Conservation (phyloP, 2,113 vertebrate species). For the Vanacampus margaritifer region DNA sequence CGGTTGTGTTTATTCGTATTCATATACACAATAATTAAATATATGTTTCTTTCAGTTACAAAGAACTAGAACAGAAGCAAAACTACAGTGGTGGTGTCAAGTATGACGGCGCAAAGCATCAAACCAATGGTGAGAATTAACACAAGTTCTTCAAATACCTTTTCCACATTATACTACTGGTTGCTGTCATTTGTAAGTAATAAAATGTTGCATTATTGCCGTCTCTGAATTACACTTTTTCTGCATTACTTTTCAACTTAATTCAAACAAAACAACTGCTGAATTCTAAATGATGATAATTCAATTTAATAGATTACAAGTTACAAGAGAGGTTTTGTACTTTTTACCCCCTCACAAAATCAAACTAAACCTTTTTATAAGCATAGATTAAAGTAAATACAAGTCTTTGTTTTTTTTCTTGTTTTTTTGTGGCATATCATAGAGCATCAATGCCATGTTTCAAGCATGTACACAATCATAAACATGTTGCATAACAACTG, state of each 20-base stretch:
- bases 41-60: constrained; percentile 52
- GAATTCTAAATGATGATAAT: not conserved
- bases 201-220: not conserved
- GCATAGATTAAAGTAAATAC: no score
- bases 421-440: no score
- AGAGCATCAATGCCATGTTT: no score
- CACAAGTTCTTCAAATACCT: not conserved
- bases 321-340: not conserved
- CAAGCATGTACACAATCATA: no score
- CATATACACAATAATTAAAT: not conserved
- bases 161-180: not conserved
- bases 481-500: no score
- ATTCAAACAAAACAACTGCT: not conserved
- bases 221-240: not conserved
- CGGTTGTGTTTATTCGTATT: no score
- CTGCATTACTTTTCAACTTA: not conserved
- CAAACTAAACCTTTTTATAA: no score
- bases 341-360: no score
- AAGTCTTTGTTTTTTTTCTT: no score
- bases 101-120: constrained; percentile 58
- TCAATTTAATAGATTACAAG: not conserved
- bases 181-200: not conserved
- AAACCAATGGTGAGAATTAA: constrained; percentile 54
- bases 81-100: constrained; percentile 44
- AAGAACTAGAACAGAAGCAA: constrained; percentile 59